Evolutionary conservation across 2,113 vertebrate species (phyloP), one percentile per base, ranked within the genome.

Genomic region (Smithornis capensis): DNA sequence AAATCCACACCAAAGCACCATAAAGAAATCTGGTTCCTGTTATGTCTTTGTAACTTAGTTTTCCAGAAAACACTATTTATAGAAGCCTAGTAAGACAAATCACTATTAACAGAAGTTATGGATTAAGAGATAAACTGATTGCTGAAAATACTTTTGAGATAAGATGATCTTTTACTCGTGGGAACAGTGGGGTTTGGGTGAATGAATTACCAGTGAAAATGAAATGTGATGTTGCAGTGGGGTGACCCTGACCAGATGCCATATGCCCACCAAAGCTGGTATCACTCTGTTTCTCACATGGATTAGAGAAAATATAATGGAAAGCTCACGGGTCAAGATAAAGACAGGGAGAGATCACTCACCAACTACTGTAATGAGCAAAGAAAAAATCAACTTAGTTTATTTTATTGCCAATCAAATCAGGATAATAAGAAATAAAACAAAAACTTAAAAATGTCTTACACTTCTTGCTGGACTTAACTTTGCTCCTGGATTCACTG

Each of bases 101-200:
- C 0, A 2, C 28, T 23, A 3, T 53, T 45, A 59, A 44, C 3
- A 22, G 60, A 83, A 56, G 6, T 31, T 28, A 42, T 22, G 24
- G 2, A 2, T 60, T 68, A 40, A 71, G 44, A 71, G 13, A 56
- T 4, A 68, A 74, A 55, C 2, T n/a, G 23, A 47, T 35, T 14
- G 7, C 6, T 8, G 62, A 68, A 47, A 70, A 12, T 2, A 33
- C 6, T 42, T 53, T 17, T 17, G 5, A 42, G 21, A 12, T 22
- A 45, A 55, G 12, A 25, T 31, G 24, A 19, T 50, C 18, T 59
- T 53, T 49, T 71, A 65, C 19, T 59, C 18, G 47, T 10, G 6
- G 21, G 7, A 56, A n/a, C 10, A 47, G 5, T 59, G 38, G 3
- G 1, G 1, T 29, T 68, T 67, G 12, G 29, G 12, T 8, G 0